A percentile compares a stretch with the other conserved stretches of the same genome.
These are phyloP conservation scores for Falco rusticolus DNA, from an alignment of 2,797 vertebrate species.

Conservation along the genomic window DNA sequence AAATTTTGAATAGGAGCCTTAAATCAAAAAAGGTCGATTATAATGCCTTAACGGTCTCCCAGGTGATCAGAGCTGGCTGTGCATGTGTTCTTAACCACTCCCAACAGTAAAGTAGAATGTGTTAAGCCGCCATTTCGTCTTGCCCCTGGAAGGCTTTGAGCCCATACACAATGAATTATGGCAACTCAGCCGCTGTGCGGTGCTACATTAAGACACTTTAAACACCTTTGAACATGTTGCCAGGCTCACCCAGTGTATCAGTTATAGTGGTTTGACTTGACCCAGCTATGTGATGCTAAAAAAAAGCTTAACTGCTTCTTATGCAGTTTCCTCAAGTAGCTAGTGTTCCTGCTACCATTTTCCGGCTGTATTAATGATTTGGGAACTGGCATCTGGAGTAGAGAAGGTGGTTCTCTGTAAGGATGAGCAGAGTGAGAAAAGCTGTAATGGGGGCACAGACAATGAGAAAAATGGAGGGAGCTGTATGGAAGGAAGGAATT, in stretches of 20 bases:
- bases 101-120: neutral
- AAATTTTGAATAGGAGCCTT: neutral
- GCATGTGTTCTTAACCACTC: neutral
- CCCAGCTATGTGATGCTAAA: neutral
- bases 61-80: neutral
- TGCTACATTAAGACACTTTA: neutral
- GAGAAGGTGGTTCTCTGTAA: neutral
- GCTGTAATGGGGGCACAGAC: fast-evolving
- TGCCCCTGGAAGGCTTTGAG: neutral
- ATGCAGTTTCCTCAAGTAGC: neutral
- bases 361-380: neutral
- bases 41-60: neutral
- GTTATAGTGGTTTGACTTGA: neutral
- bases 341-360: neutral
- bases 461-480: neutral
- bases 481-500: neutral
- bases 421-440: neutral
- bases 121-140: neutral
- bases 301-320: neutral
- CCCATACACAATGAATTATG: neutral
- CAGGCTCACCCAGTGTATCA: neutral
- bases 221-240: neutral
- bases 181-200: neutral
- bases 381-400: neutral
- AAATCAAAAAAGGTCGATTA: neutral